Evolutionary conservation across 2,113 vertebrate species (phyloP), one percentile per base, ranked within the genome.

Genomic region (Piaya cayana): DNA sequence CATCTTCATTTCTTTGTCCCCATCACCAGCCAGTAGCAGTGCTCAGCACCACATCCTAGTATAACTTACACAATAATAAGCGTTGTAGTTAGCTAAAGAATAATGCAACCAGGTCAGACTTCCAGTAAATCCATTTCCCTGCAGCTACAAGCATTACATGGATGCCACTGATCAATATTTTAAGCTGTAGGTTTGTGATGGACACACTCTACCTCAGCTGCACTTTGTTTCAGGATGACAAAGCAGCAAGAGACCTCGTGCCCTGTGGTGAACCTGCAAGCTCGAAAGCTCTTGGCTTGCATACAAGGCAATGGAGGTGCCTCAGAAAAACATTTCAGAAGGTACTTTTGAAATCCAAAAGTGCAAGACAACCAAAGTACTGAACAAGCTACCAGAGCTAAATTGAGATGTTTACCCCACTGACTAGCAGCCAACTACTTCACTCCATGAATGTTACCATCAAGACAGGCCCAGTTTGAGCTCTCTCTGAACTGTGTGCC

Each of bases 401-500:
- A 88, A 88, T 56, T 3, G 3, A 39, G 42, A 10, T 59, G 15
- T 12, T 53, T 34, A 7, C 39, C 8, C 30, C 15, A 12, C 5
- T 64, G 15, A 30, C 30, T 37, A n/a, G 16, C 34, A 62, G 58
- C 22, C 58, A 77, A 2, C 8, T 70, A 26, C 30, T 71, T 82
- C 13, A 23, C 8, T 23, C 47, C 32, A 0, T 22, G 36, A 36
- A 11, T 39, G 63, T 2, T 47, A 39, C 26, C 22, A 27, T 30
- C 16, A 56, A 34, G 34, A 71, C 23, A 22, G 12, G 8, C 9
- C 20, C 42, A 25, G 2, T 7, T 47, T 5, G n/a, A 58, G 20
- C 26, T 49, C n/a, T 79, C 39, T 18, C 11, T 45, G 15, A 29
- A 17, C 1, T 36, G 30, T 0, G 0, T 21, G 47, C 20, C 27